phyloP scores from a whole-genome alignment of 2,888 invertebrate genomes.

The Malthinus flaveolus region DNA sequence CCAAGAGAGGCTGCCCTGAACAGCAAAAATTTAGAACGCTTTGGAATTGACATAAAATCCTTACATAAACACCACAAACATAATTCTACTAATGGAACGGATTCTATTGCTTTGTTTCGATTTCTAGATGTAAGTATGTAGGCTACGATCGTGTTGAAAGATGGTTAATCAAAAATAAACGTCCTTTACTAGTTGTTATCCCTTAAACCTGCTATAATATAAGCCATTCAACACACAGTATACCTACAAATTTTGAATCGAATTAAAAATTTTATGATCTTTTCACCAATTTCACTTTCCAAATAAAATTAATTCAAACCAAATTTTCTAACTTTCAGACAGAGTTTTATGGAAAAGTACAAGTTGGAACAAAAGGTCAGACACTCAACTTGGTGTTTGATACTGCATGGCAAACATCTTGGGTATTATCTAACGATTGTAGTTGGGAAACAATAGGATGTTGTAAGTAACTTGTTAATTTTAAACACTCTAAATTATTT shows the following conservation, averaged over 20 bases:
- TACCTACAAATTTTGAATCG: no score
- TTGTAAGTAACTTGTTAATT: constrained; percentile 48
- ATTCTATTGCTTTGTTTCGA: constrained; percentile 51
- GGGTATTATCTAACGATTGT: constrained; percentile 57
- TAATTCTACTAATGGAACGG: constrained; percentile 40
- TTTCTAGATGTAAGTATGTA: constrained; percentile 55
- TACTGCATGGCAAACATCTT: constrained; percentile 56
- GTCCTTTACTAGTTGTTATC: no score
- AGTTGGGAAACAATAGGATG: constrained; percentile 51
- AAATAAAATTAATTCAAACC: no score
- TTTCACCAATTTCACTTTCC: constrained; percentile 13
- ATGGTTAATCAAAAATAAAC: no score
- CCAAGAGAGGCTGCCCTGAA: constrained; percentile 40
- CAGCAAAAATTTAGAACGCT: constrained; percentile 37
- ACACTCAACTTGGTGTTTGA: constrained; percentile 56
- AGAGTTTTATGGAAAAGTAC: constrained; percentile 57
- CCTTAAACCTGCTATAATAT: no score
- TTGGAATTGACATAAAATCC: constrained; percentile 37
- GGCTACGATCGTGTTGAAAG: no score
- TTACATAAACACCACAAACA: constrained; percentile 32
- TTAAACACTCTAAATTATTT: constrained; percentile 3
- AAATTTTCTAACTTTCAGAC: constrained; percentile 43
- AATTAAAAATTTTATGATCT: neutral
- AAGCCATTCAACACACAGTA: no score
- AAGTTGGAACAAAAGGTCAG: constrained; percentile 56